Evolutionary conservation across 2,113 vertebrate genomes (phyloP).

Genomic region (Arenaria interpres): DNA sequence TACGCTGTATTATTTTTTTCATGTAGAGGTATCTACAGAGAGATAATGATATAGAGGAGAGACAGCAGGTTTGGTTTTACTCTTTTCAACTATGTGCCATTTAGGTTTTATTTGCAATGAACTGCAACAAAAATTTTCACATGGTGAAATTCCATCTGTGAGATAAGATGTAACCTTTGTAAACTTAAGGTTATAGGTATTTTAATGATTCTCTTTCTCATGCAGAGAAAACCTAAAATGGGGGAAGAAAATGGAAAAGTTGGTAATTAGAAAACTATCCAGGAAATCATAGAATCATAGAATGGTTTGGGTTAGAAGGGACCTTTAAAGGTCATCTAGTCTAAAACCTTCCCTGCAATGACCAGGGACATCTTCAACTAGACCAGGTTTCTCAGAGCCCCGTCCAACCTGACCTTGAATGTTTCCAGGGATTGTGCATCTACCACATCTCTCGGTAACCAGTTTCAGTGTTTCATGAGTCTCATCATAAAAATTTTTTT

Average conservation of each 20-base stretch:
- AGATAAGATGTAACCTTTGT: neutral
- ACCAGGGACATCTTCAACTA: neutral
- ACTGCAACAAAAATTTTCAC: neutral
- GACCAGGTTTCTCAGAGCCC: neutral
- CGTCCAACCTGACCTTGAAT: neutral
- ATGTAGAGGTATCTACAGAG: neutral
- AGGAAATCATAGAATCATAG: neutral
- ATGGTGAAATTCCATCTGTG: neutral
- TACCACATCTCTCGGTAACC: neutral
- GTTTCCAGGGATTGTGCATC: neutral
- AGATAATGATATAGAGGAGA: neutral
- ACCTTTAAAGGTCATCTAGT: neutral
- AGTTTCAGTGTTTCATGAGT: neutral
- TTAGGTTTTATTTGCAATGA: neutral
- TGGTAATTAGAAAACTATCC: neutral
- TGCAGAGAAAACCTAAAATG: neutral
- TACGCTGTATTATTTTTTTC: neutral
- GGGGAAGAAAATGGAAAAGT: neutral
- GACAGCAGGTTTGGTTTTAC: neutral
- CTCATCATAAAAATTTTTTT: neutral
- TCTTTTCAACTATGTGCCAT: neutral
- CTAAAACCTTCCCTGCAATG: neutral
- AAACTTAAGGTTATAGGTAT: neutral
- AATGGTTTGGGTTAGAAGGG: neutral
- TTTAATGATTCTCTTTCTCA: neutral